Percentiles rank a stretch among this genome's conserved stretches.
Evolutionary conservation across 2,113 vertebrate species (phyloP).

Genomic region (Coptodon rendalli): DNA sequence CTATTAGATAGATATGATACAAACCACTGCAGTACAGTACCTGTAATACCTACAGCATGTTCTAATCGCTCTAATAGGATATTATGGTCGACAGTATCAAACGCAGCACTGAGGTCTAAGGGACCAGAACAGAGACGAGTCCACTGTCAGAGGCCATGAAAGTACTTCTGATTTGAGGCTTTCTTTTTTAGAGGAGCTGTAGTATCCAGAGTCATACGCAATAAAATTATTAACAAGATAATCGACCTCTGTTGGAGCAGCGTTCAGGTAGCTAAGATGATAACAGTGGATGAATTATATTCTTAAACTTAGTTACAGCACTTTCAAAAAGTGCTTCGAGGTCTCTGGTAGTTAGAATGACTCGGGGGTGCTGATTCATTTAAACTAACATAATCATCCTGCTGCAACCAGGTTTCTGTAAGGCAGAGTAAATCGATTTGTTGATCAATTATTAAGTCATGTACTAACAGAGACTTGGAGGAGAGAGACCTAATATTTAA

Average conservation of each 20-base stretch:
- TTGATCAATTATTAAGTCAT: neutral
- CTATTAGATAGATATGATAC: too few species aligned
- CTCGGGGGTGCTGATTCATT: neutral
- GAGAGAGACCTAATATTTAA: neutral
- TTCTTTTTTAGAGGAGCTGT: neutral
- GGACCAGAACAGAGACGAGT: neutral
- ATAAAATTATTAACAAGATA: neutral
- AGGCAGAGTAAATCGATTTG: neutral
- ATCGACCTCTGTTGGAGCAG: neutral
- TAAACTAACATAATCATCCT: neutral
- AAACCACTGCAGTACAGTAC: rapidly evolving
- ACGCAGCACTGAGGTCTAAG: rapidly evolving
- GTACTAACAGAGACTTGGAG: neutral
- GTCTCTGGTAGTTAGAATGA: rapidly evolving
- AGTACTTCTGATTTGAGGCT: neutral
- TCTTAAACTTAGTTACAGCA: neutral
- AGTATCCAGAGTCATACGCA: neutral
- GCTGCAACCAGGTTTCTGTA: neutral
- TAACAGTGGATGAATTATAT: neutral
- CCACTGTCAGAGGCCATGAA: neutral
- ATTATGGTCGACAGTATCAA: neutral
- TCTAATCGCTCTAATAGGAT: neutral
- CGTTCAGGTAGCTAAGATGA: neutral
- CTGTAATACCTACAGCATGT: too few species aligned
- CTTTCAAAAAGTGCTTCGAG: neutral